phyloP scores from a whole-genome alignment of 2,888 invertebrate species.

The Tiliacea citrago region DNA sequence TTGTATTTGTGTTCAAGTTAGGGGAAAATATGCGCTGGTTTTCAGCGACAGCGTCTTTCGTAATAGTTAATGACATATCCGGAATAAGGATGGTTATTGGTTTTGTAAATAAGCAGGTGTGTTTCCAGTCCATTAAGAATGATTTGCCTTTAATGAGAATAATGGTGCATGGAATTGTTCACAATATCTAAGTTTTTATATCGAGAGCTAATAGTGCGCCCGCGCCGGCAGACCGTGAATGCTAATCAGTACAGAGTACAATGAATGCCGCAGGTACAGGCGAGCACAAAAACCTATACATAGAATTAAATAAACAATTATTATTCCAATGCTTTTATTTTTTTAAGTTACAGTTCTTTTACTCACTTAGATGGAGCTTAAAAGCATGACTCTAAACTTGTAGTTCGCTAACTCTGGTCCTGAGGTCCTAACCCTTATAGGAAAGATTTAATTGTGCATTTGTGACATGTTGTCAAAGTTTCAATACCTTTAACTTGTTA shows the following conservation, averaged over 20 bases:
- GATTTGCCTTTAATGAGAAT: not conserved
- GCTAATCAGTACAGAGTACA: constrained; percentile 75
- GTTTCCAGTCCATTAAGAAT: not conserved
- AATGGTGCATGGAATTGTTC: constrained; percentile 14
- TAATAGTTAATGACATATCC: not conserved
- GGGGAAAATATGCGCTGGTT: no score
- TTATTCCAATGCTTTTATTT: not conserved
- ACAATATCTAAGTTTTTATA: constrained; percentile 63
- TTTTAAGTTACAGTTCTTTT: not conserved
- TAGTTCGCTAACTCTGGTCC: not conserved
- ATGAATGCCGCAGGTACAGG: constrained; percentile 70
- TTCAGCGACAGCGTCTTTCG: not conserved
- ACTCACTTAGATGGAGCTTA: no score
- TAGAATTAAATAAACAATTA: not conserved
- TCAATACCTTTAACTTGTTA: not conserved
- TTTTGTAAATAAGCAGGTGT: not conserved
- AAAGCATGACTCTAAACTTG: not conserved
- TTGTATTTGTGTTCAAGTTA: no score
- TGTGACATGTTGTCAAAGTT: not conserved
- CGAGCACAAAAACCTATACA: constrained; percentile 45
- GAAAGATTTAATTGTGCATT: not conserved
- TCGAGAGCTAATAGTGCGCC: constrained; percentile 58
- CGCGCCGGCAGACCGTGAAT: constrained; percentile 66
- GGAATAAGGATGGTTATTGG: not conserved
- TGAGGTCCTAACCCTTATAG: not conserved